Percentiles rank a stretch among this genome's conserved stretches.
These are phyloP conservation scores for Tetragonula clypearis DNA, from an alignment of 1,140 invertebrate genomes.

Conservation along the genomic window DNA sequence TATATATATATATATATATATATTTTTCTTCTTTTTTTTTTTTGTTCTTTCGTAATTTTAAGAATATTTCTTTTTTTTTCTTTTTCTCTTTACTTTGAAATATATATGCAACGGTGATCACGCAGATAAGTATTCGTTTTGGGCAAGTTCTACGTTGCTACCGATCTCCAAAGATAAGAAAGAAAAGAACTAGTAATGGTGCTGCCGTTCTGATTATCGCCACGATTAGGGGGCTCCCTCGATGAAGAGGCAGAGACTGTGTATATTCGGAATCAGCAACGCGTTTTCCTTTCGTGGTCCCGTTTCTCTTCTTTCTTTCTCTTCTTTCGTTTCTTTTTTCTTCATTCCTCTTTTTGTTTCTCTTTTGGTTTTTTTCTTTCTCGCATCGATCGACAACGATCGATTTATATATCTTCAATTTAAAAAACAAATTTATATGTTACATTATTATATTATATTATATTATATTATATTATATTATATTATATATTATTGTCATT, in stretches of 20 bases:
- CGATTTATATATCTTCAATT: conserved; percentile 1
- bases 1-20: too few species aligned
- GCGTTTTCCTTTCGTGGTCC: background rate
- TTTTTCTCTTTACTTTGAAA: too few species aligned
- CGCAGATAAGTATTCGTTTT: conserved; percentile 12
- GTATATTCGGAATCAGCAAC: background rate
- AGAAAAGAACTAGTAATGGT: conserved; percentile 18
- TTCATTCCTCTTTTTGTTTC: background rate
- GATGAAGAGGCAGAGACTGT: background rate
- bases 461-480: too few species aligned
- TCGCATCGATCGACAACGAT: background rate
- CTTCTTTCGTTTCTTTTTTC: conserved; percentile 25
- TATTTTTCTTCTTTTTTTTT: background rate
- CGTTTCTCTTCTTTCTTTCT: background rate
- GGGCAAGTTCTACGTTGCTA: conserved; percentile 60
- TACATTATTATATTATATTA: too few species aligned
- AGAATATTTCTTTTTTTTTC: too few species aligned
- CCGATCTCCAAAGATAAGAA: conserved; percentile 58
- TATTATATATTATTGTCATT: too few species aligned
- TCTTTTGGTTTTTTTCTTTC: conserved; percentile 16
- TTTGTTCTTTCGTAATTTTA: background rate
- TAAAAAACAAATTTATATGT: too few species aligned
- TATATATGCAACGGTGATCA: too few species aligned
- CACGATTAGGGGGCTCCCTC: background rate
- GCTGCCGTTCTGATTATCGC: conserved; percentile 42